Conservation (phyloP, 37 sponge, comb jelly and placozoan genomes). For the Mnemiopsis leidyi region DNA sequence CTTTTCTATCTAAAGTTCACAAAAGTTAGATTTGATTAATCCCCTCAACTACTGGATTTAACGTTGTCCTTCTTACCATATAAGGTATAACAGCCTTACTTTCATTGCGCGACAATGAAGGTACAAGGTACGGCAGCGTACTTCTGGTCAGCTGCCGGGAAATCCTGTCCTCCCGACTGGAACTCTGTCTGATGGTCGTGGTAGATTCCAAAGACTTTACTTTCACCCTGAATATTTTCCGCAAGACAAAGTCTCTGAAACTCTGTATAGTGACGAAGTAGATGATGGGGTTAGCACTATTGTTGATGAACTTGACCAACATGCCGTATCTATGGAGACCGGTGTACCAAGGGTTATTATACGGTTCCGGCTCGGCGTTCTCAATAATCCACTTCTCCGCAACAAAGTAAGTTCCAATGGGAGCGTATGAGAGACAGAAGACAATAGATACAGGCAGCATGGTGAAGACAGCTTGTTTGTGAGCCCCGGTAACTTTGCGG, state of each 20-base stretch:
- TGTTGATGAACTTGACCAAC: slow-evolving; percentile 54
- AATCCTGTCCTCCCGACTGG: not conserved
- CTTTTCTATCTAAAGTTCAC: no score
- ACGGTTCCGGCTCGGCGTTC: not conserved
- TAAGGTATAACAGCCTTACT: no score
- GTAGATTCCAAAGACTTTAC: not conserved
- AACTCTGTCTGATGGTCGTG: not conserved
- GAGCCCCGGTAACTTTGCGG: not conserved
- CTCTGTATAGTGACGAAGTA: slow-evolving; percentile 33
- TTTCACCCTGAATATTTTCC: not conserved
- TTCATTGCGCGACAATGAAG: no score
- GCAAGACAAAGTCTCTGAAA: not conserved
- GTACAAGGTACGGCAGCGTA: no score
- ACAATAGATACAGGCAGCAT: slow-evolving; percentile 34
- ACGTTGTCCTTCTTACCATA: no score
- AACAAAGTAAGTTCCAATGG: slow-evolving; percentile 44
- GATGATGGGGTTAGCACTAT: slow-evolving; percentile 51
- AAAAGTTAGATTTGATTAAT: no score
- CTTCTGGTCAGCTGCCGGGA: not conserved
- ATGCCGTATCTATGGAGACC: slow-evolving; percentile 35
- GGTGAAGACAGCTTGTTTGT: slow-evolving; percentile 58
- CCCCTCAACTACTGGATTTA: no score
- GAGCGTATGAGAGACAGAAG: slow-evolving; percentile 32
- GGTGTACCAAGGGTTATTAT: not conserved
- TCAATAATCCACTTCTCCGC: slow-evolving; percentile 17